phyloP scores from a whole-genome alignment of 2,113 vertebrate species.

The Antennarius striatus region DNA sequence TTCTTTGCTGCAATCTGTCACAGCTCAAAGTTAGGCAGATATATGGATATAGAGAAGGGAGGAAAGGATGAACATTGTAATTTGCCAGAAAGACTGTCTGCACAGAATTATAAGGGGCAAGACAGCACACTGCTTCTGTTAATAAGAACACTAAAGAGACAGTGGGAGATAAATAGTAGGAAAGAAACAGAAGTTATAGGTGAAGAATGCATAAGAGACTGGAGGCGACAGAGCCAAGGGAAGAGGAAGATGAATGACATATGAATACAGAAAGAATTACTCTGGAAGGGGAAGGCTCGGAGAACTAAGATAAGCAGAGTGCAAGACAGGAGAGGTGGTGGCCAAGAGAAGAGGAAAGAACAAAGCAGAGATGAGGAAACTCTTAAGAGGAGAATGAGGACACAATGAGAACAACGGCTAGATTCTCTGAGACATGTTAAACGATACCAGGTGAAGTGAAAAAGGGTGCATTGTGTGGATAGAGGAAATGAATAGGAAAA shows the following conservation, averaged over 20 bases:
- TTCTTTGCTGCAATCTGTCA: constrained; percentile 15
- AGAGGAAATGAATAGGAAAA: constrained; percentile 32
- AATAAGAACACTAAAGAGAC: not conserved
- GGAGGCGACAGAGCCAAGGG: constrained; percentile 6
- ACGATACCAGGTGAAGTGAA: constrained; percentile 28
- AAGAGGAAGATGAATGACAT: constrained; percentile 4
- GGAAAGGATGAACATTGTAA: constrained; percentile 34
- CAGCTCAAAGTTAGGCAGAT: constrained; percentile 12
- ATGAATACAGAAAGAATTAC: constrained; percentile 21
- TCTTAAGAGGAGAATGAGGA: constrained; percentile 10
- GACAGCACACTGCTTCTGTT: constrained; percentile 5
- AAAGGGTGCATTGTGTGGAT: constrained; percentile 32
- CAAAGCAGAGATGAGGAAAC: constrained; percentile 22
- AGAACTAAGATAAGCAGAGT: constrained; percentile 28
- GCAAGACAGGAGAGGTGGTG: constrained; percentile 1
- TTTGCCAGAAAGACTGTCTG: constrained; percentile 14
- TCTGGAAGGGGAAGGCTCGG: not conserved
- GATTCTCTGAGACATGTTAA: constrained; percentile 41
- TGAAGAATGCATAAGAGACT: not conserved
- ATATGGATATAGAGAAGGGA: constrained; percentile 17
- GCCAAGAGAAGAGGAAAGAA: constrained; percentile 19
- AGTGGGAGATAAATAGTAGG: not conserved
- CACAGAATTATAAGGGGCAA: constrained; percentile 15
- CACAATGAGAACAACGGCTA: constrained; percentile 47
- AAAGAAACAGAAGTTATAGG: constrained; percentile 7